phyloP scores from a whole-genome alignment of 2,888 invertebrate genomes.

The Mechanitis messenoides region DNA sequence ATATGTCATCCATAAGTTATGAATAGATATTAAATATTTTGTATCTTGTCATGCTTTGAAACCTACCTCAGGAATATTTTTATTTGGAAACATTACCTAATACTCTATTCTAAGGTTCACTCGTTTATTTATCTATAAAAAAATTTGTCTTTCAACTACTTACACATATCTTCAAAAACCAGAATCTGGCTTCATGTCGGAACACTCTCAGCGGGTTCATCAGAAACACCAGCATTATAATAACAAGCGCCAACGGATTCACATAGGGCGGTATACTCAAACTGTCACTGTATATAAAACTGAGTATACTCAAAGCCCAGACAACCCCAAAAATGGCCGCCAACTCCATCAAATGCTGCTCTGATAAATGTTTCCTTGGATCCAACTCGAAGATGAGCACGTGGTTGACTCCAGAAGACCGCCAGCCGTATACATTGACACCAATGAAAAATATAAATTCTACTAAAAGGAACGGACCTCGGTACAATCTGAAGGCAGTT shows the following conservation, averaged over 20 bases:
- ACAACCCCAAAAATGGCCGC: conserved; percentile 95
- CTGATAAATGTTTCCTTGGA: conserved; percentile 94
- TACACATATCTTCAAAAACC: conserved; percentile 93
- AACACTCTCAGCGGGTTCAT: conserved; percentile 95
- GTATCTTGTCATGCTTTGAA: too few relatives aligned
- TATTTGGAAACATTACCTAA: too few relatives aligned
- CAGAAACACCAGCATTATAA: conserved; percentile 89
- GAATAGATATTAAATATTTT: too few relatives aligned
- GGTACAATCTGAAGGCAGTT: conserved; percentile 93
- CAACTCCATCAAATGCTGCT: conserved; percentile 96
- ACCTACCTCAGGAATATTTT: too few relatives aligned
- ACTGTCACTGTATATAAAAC: conserved; percentile 85
- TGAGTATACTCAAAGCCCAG: conserved; percentile 93
- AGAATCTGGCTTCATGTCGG: conserved; percentile 94
- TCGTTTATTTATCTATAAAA: conserved; percentile 11
- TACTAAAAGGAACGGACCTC: conserved; percentile 94
- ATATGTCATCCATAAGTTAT: too few relatives aligned
- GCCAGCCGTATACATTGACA: conserved; percentile 97
- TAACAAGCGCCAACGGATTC: conserved; percentile 90
- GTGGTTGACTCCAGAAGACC: conserved; percentile 97
- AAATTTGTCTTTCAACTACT: conserved; percentile 51
- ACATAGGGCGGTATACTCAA: conserved; percentile 94
- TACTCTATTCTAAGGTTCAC: too few relatives aligned
- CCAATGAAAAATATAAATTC: conserved; percentile 96
- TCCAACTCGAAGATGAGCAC: conserved; percentile 98